Conservation (phyloP, 1,140 invertebrate genomes). For the Magallana angulata region DNA sequence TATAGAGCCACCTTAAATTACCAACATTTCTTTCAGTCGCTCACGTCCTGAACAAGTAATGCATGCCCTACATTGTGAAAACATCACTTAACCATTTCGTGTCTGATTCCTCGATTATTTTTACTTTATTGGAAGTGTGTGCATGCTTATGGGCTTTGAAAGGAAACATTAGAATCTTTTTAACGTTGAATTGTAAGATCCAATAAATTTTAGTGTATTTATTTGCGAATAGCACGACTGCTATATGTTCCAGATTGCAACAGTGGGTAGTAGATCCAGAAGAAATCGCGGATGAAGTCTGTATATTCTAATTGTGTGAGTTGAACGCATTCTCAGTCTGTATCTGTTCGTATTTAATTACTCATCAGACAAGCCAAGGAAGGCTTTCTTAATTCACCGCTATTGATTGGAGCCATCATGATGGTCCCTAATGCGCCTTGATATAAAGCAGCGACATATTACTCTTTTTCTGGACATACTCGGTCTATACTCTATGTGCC, state of each 20-base stretch:
- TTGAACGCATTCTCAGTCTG: not conserved
- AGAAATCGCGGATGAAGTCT: not conserved
- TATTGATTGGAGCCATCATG: not conserved
- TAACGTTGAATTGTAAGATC: too few relatives aligned
- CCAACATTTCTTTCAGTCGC: too few relatives aligned
- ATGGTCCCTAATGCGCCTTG: not conserved
- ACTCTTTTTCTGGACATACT: not conserved
- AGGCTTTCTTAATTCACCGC: not conserved
- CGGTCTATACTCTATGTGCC: not conserved
- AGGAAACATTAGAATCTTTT: too few relatives aligned
- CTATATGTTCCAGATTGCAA: not conserved
- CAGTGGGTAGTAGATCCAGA: not conserved
- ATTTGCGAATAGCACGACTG: not conserved
- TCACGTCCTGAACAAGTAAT: too few relatives aligned
- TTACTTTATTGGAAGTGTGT: too few relatives aligned
- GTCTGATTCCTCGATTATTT: too few relatives aligned
- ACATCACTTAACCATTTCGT: too few relatives aligned
- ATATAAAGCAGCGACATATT: conserved; percentile 8
- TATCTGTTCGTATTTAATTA: conserved; percentile 24
- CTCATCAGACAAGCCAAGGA: not conserved
- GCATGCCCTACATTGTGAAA: too few relatives aligned
- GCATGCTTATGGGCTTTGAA: too few relatives aligned
- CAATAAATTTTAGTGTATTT: not conserved
- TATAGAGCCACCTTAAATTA: too few relatives aligned
- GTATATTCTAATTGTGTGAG: not conserved